Base-by-base conservation (phyloP, 2,113 vertebrate species). In the Pangasianodon gigas region DNA sequence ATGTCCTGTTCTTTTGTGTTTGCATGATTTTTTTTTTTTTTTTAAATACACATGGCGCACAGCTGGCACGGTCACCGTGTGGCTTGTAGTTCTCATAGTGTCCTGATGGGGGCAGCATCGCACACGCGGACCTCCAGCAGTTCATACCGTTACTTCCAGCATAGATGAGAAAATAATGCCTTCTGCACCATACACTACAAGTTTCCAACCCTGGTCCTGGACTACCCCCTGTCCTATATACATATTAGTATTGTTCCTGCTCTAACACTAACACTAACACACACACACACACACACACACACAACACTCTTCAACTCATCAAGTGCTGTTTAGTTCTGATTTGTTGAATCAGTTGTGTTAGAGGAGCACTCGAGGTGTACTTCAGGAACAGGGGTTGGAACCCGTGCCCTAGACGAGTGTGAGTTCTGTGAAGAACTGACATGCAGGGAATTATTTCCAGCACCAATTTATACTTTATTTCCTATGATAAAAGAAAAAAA, bases 81-180 rank as follows among this genome's bases (percentile, higher is more conserved):
- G 8, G 62, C 32, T 29, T 88, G 54, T 77, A 84, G 67, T 46
- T 24, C 58, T 3, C 46, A 32, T 48, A 48, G 79, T 58, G 87
- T 48, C 92, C 93, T 93, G 91, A 71, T 91, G 93, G 92, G 85
- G 93, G 93, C 93, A 93, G 91, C 91, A 93, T 90, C 74, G 88
- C 74, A 90, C 89, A 91, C 84, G 79, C 41, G 74, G 74, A 85
- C 71, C 88, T 67, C 24, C 80, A 41, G 65, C 80, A n/a, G 51
- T 41, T 41, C 86, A 32, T 9, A 6, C 81, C 32, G 37, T 44
- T 60, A 60, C 56, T 84, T 60, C 18, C 5, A 84, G 21, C 32
- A 37, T 41, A 24, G 24, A 79, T 58, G 32, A 56, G 41, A 26
- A 58, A 58, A 60, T 44, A 58, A 19, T 21, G 32, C n/a, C 9